phyloP scores from a whole-genome alignment of 2,797 vertebrate species.

The Thripadectes ignobilis region DNA sequence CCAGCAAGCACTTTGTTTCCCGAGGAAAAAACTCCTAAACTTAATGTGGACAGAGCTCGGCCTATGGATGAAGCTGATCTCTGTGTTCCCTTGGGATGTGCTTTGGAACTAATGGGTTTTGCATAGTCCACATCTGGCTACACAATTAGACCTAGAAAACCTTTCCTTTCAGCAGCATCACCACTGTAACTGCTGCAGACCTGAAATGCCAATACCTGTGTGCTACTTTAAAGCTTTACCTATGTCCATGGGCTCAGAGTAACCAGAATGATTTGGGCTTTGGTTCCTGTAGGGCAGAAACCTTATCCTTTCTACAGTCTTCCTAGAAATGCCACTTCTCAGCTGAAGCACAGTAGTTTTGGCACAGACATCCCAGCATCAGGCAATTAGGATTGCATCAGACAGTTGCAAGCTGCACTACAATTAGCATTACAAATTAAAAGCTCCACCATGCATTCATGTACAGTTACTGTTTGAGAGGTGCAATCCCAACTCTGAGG shows the following conservation, averaged over 20 bases:
- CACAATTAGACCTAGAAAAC: constrained; percentile 66
- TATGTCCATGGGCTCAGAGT: neutral
- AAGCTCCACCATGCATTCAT: neutral
- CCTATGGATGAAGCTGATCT: constrained; percentile 6
- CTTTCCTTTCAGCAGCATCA: constrained; percentile 30
- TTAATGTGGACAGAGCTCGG: neutral
- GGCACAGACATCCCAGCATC: constrained; percentile 18
- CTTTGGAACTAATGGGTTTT: constrained; percentile 56
- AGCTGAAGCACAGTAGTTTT: neutral
- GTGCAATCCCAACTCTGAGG: neutral
- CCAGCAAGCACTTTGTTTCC: constrained; percentile 37
- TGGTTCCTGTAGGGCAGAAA: neutral
- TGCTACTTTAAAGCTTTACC: neutral
- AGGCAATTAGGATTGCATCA: constrained; percentile 25
- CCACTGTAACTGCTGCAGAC: neutral
- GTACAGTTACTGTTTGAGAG: neutral
- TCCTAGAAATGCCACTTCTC: constrained; percentile 6
- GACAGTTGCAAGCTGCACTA: constrained; percentile 6
- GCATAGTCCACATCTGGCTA: constrained; percentile 67
- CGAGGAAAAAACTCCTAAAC: constrained; percentile 43
- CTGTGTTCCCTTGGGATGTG: constrained; percentile 34
- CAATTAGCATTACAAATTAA: constrained; percentile 39
- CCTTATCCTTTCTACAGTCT: neutral
- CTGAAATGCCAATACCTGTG: neutral
- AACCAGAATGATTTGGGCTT: neutral